phyloP scores from a whole-genome alignment of 1,140 invertebrate species.

The Aricia agestis region DNA sequence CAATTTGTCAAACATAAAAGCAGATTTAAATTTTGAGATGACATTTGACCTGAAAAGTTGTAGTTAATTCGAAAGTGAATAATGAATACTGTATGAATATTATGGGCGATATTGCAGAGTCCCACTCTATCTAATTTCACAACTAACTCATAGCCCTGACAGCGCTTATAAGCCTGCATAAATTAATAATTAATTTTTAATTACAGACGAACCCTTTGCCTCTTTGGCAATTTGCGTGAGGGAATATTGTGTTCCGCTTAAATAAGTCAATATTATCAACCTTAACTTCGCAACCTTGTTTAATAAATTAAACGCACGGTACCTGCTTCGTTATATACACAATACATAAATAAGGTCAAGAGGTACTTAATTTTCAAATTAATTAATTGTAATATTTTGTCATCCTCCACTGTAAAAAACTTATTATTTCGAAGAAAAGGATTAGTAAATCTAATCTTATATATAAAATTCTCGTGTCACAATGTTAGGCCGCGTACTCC shows the following conservation, averaged over 20 bases:
- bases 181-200: conserved; percentile 16
- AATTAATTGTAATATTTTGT: no score
- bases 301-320: conserved; percentile 19
- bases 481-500: no score
- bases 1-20: background rate
- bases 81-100: background rate
- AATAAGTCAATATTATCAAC: background rate
- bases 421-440: no score
- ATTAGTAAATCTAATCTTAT: no score
- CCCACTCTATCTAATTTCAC: background rate
- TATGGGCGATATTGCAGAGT: background rate
- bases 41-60: background rate
- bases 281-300: conserved; percentile 24
- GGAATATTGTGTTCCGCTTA: conserved; percentile 5
- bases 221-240: conserved; percentile 3
- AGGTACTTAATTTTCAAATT: no score
- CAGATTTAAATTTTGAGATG: background rate
- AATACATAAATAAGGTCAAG: background rate
- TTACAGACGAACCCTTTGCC: conserved; percentile 8
- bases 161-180: conserved; percentile 8
- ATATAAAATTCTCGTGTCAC: no score
- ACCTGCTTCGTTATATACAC: conserved; percentile 15
- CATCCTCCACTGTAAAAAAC: no score
- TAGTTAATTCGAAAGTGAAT: background rate
- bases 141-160: background rate